Percentiles rank a stretch among this genome's conserved stretches.
Evolutionary conservation across 2,888 invertebrate species (phyloP).

Genomic region (Podotricha telesiphe): DNA sequence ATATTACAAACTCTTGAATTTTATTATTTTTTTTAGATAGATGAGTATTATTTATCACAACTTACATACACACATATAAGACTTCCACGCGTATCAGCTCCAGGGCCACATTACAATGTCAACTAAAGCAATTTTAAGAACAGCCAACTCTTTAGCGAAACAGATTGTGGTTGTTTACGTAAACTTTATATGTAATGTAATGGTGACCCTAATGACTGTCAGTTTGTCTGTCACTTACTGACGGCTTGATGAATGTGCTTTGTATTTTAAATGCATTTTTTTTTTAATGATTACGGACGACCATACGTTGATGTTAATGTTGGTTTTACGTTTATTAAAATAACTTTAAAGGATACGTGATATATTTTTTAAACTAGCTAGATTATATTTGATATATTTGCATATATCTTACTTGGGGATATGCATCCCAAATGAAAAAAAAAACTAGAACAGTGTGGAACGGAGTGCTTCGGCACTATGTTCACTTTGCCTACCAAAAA

Average conservation of each 20-base stretch:
- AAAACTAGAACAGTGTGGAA: too few species aligned
- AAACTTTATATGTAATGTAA: conserved; percentile 22
- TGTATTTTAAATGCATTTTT: conserved; percentile 27
- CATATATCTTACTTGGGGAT: too few species aligned
- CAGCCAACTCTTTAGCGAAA: conserved; percentile 17
- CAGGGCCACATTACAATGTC: conserved; percentile 23
- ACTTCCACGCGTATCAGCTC: neutral
- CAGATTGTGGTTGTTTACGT: conserved; percentile 24
- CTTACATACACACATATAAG: neutral
- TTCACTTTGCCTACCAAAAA: too few species aligned
- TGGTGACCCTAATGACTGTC: conserved; percentile 37
- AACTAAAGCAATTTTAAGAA: conserved; percentile 22
- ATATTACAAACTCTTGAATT: too few species aligned
- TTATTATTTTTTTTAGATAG: too few species aligned
- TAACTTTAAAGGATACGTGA: neutral
- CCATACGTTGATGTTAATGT: neutral
- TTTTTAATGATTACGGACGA: too few species aligned
- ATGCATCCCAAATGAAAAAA: too few species aligned
- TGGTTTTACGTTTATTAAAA: neutral
- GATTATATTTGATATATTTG: too few species aligned
- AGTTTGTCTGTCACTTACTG: conserved; percentile 32
- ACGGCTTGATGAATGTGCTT: conserved; percentile 26
- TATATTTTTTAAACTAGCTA: too few species aligned
- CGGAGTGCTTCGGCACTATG: too few species aligned
- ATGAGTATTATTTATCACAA: neutral